Percentiles rank a stretch among this genome's conserved stretches.
These are phyloP conservation scores for Eristalinus aeneus DNA, from an alignment of 2,888 invertebrate genomes.

Conservation along the genomic window DNA sequence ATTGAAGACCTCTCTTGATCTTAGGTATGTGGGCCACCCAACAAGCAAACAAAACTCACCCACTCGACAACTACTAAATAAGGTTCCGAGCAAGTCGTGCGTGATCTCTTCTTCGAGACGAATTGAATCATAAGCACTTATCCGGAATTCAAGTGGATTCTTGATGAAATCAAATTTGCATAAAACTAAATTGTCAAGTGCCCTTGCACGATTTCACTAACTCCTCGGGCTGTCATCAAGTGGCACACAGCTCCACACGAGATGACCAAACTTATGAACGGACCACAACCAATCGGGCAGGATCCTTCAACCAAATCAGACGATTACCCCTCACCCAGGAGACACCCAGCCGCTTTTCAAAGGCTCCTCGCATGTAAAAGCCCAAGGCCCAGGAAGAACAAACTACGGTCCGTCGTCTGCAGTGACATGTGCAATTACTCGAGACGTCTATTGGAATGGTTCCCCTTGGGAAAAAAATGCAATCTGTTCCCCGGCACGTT, in stretches of 20 bases:
- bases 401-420: conserved; percentile 2
- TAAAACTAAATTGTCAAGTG: conserved; percentile 12
- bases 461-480: conserved; percentile 26
- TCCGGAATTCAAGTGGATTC: neutral
- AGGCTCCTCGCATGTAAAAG: neutral
- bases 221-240: neutral
- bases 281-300: neutral
- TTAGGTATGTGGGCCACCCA: neutral
- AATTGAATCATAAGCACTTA: neutral
- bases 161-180: conserved; percentile 1
- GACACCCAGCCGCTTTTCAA: neutral
- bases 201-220: conserved; percentile 13
- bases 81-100: neutral
- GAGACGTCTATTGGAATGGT: conserved; percentile 43
- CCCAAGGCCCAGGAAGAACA: neutral
- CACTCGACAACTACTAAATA: neutral
- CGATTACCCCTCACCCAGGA: neutral
- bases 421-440: conserved; percentile 61
- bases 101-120: neutral
- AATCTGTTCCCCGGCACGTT: conserved; percentile 20
- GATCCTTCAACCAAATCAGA: neutral
- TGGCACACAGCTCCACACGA: neutral
- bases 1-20: neutral
- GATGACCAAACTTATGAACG: neutral
- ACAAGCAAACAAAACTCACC: neutral